These are phyloP conservation scores for Lasiurus borealis DNA, from an alignment of 2,113 vertebrate species.

Conservation along the genomic window DNA sequence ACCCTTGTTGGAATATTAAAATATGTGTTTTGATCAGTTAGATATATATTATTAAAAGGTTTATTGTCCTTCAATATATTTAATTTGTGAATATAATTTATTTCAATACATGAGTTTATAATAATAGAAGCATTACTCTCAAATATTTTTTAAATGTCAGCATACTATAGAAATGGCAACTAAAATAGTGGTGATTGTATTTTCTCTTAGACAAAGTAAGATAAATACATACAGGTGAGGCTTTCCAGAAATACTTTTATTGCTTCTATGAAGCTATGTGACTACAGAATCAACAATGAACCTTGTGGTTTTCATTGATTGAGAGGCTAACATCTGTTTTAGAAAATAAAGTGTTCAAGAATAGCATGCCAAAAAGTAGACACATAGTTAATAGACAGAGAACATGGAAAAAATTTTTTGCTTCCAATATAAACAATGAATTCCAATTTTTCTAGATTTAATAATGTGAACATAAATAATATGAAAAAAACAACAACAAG, in stretches of 20 bases:
- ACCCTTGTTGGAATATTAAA: background rate
- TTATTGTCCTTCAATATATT: background rate
- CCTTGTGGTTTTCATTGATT: background rate
- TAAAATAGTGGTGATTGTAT: background rate
- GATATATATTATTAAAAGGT: background rate
- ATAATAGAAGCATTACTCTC: background rate
- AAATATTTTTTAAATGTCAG: background rate
- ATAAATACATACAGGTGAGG: background rate
- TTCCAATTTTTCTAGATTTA: background rate
- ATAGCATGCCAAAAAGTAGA: background rate
- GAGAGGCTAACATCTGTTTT: background rate
- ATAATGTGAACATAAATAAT: background rate
- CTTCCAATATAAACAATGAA: background rate
- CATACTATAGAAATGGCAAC: background rate
- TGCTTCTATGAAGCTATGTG: background rate
- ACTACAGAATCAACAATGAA: background rate
- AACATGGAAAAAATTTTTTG: background rate
- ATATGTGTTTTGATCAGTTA: background rate
- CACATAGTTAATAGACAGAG: background rate
- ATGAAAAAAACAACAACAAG: background rate
- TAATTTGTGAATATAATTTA: background rate
- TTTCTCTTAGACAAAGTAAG: background rate
- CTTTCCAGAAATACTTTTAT: background rate
- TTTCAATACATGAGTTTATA: background rate
- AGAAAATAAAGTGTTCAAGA: background rate